These are phyloP conservation scores for Linnaemya vulpina DNA, from an alignment of 2,888 invertebrate species.

Conservation along the genomic window DNA sequence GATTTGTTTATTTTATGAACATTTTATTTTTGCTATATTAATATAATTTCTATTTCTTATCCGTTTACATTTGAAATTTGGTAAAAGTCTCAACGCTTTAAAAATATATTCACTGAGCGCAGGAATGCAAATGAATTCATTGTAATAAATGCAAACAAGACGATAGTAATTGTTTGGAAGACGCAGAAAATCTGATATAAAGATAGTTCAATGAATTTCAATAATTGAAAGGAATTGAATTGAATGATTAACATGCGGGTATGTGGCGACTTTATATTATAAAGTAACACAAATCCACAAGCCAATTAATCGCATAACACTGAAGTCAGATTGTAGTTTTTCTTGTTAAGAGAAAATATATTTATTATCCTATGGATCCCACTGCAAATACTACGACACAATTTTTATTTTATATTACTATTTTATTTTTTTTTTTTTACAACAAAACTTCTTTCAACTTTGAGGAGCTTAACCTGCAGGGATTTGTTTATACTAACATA, in stretches of 20 bases:
- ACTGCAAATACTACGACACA: no score
- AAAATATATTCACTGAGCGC: slow-evolving; percentile 1
- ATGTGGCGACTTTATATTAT: slow-evolving; percentile 24
- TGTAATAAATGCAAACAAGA: slow-evolving; percentile 54
- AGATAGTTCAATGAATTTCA: slow-evolving; percentile 56
- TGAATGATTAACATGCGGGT: slow-evolving; percentile 43
- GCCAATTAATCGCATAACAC: background rate
- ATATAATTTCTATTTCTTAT: background rate
- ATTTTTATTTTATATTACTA: no score
- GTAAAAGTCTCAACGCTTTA: background rate
- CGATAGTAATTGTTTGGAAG: slow-evolving; percentile 19
- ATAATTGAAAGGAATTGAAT: slow-evolving; percentile 60
- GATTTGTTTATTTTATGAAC: no score
- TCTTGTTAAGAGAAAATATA: no score
- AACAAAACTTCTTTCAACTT: no score
- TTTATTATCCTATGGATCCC: no score
- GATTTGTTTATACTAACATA: no score
- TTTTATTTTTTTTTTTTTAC: no score
- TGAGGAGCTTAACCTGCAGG: no score
- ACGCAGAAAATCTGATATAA: slow-evolving; percentile 39
- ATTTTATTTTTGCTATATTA: no score
- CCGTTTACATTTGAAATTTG: slow-evolving; percentile 49
- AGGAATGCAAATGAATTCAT: slow-evolving; percentile 17
- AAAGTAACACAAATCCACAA: background rate
- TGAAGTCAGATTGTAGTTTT: no score